Conservation (phyloP, 2,797 vertebrate species). For the Spinus pinus region DNA sequence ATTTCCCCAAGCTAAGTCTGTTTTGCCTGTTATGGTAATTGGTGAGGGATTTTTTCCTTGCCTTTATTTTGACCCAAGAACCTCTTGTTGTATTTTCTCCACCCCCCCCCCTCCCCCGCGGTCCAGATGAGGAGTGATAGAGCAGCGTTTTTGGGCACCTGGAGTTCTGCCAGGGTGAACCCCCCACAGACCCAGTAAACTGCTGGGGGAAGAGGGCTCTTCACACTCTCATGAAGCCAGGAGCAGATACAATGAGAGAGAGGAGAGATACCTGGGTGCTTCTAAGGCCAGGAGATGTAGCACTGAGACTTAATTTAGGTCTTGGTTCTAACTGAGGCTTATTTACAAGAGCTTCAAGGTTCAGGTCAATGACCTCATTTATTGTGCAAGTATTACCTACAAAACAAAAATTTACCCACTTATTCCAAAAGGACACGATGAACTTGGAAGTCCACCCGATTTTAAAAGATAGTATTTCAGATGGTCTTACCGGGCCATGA, state of each 20-base stretch:
- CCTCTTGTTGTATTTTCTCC: not conserved
- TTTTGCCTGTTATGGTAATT: not conserved
- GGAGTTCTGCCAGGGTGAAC: not conserved
- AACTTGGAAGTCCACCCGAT: not conserved
- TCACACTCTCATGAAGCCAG: not conserved
- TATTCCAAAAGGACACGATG: not conserved
- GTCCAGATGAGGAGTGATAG: not conserved
- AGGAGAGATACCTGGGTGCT: not conserved
- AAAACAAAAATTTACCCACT: not conserved
- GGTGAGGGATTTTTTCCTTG: not conserved
- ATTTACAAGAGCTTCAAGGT: not conserved
- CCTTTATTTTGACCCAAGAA: not conserved
- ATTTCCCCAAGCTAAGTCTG: not conserved
- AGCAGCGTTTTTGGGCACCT: not conserved
- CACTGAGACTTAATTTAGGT: not conserved
- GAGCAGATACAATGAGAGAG: not conserved
- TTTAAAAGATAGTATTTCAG: not conserved
- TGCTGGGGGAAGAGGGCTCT: not conserved
- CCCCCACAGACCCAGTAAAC: not conserved
- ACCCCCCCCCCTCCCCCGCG: fast-evolving
- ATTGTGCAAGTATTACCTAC: not conserved
- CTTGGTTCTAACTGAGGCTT: not conserved
- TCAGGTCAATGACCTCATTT: not conserved
- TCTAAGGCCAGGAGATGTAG: not conserved
- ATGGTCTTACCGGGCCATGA: not conserved